Evolutionary conservation across 1,140 invertebrate species (phyloP), one percentile per base, ranked within the genome.

Genomic region (Drosophila orena): DNA sequence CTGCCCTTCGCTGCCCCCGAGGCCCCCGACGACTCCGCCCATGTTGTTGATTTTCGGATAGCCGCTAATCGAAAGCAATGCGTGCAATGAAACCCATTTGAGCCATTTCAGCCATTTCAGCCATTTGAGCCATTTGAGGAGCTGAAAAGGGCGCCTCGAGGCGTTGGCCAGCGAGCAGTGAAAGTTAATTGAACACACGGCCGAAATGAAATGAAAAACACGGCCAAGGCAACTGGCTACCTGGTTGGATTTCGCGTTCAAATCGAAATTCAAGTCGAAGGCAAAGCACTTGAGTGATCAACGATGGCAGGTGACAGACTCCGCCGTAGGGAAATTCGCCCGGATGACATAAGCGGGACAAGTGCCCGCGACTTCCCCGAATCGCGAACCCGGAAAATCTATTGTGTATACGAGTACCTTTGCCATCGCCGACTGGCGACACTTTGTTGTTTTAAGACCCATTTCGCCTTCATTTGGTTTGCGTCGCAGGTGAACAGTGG

Each of bases 161-260:
- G 74, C 74, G 74, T 77, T 77, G 73, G 74, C 62, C 54, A 12
- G 14, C 37, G 24, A 68, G 11, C 64, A 77, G 74, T 77, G 74
- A 77, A 77, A 77, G 74, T 77, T 77, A 77, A 77, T 77, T 77
- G 74, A 58, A 76, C 72, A 59, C 46, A 55, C 38, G 27, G 15
- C 47, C 54, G 37, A 72, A 72, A 54, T 35, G 44, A 49, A 62
- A 37, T 66, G 65, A 49, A 55, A 55, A 62, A 74, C 49, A 61
- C 34, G 70, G 68, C 44, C 46, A 38, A 50, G 38, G 54, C 43
- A 73, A 42, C 55, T 44, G 70, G 55, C 70, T 61, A 70, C 55
- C 44, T n/a, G n/a, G 58, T 37, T 12, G 42, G 42, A 44, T 8
- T 12, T 20, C 17, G 11, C 17, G 42, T 11, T 15, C 49, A 37